A percentile compares a stretch with the other conserved stretches of the same genome.
Evolutionary conservation across 2,888 invertebrate species (phyloP).

Genomic region (Campoplex capitator): DNA sequence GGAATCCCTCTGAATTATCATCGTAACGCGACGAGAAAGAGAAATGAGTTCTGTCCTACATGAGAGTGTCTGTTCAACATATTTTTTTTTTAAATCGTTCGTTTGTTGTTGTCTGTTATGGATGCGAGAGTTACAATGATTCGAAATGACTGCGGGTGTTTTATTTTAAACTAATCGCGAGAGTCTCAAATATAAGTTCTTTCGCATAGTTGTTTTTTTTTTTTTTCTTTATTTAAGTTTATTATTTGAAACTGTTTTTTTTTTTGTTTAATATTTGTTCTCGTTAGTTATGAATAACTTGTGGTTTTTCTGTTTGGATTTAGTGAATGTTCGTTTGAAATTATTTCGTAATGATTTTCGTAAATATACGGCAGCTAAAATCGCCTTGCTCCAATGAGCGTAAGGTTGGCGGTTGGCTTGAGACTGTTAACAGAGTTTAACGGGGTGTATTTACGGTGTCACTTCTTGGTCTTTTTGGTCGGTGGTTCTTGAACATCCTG

Average conservation of each 20-base stretch:
- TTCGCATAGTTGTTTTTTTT: conserved; percentile 1
- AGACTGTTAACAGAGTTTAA: conserved; percentile 78
- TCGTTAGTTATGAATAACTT: neutral
- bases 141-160: conserved; percentile 51
- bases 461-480: conserved; percentile 87
- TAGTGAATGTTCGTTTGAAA: conserved; percentile 12
- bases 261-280: neutral
- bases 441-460: conserved; percentile 81
- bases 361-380: conserved; percentile 73
- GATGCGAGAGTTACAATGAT: conserved; percentile 45
- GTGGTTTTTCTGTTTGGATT: conserved; percentile 14
- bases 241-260: neutral
- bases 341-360: neutral
- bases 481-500: conserved; percentile 85
- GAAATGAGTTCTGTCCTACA: conserved; percentile 27
- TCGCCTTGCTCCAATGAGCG: conserved; percentile 81
- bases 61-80: conserved; percentile 14
- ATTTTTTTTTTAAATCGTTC: conserved; percentile 1
- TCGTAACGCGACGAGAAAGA: conserved; percentile 53
- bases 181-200: conserved; percentile 35
- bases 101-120: neutral
- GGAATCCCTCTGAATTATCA: conserved; percentile 14
- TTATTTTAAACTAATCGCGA: conserved; percentile 41
- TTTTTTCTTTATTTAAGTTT: neutral
- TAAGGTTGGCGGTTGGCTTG: conserved; percentile 80